These are phyloP conservation scores for Aphelocoma californica DNA, from an alignment of 2,797 vertebrate genomes.

Conservation along the genomic window DNA sequence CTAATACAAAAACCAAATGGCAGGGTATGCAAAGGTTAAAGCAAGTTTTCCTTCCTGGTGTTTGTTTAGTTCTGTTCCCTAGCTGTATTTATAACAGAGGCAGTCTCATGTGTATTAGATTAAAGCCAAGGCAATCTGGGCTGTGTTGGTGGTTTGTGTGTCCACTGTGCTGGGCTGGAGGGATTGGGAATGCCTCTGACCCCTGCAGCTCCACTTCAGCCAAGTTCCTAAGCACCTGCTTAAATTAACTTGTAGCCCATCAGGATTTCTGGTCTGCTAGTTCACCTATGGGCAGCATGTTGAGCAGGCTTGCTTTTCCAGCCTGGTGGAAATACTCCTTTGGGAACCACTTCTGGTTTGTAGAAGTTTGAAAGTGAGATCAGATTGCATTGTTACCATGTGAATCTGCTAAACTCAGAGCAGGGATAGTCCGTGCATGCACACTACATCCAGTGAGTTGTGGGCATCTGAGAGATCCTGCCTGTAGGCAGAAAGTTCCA, in stretches of 20 bases:
- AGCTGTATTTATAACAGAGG: constrained; percentile 10
- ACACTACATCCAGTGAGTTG: accelerated
- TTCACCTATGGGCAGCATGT: not conserved
- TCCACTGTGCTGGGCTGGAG: not conserved
- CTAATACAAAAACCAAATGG: not conserved
- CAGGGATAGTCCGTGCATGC: not conserved
- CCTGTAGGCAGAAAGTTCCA: not conserved
- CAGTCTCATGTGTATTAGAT: not conserved
- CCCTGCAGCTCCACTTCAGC: not conserved
- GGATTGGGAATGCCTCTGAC: not conserved
- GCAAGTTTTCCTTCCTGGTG: not conserved
- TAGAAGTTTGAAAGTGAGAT: not conserved
- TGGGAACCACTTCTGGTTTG: not conserved
- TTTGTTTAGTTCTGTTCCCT: constrained; percentile 32
- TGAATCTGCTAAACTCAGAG: not conserved
- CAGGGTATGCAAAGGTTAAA: constrained; percentile 21
- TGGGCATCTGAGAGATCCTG: not conserved
- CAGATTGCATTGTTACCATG: accelerated
- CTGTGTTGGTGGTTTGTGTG: not conserved
- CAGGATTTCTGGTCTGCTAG: not conserved
- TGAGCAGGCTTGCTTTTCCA: not conserved
- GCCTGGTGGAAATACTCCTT: not conserved
- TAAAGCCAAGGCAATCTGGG: not conserved
- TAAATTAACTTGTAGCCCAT: not conserved
- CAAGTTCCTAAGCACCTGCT: not conserved